Conservation (phyloP, 2,797 vertebrate genomes). For the Eurystomus glaucurus region DNA sequence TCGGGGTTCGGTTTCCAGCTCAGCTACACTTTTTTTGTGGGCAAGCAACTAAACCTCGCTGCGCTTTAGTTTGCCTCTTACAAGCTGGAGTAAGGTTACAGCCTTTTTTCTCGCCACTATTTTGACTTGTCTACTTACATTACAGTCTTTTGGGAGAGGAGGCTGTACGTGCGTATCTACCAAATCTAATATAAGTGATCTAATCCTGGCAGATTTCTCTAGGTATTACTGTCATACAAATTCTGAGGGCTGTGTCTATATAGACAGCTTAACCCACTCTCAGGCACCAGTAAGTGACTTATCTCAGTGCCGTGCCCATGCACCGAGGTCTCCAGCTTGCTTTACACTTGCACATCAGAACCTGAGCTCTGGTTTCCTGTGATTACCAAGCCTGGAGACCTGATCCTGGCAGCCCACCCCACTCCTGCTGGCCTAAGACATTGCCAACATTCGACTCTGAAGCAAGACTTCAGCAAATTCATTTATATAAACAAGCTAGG, state of each 20-base stretch:
- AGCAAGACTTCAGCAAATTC: neutral
- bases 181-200: conserved; percentile 65
- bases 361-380: neutral
- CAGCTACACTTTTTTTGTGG: neutral
- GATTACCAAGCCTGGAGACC: neutral
- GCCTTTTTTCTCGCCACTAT: conserved; percentile 9
- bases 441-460: neutral
- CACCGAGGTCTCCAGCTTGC: neutral
- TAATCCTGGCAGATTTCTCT: conserved; percentile 69
- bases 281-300: neutral
- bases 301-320: neutral
- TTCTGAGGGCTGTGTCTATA: conserved; percentile 60
- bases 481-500: neutral
- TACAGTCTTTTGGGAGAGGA: conserved; percentile 48
- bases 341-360: conserved; percentile 17
- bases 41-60: neutral
- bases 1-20: neutral
- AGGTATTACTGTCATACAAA: conserved; percentile 54
- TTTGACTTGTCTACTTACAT: conserved; percentile 62
- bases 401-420: neutral
- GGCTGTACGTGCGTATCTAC: neutral
- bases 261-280: conserved; percentile 66
- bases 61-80: neutral
- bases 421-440: neutral
- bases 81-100: conserved; percentile 30